These are phyloP conservation scores for Poecilia latipinna DNA, from an alignment of 2,113 vertebrate species.

Conservation along the genomic window DNA sequence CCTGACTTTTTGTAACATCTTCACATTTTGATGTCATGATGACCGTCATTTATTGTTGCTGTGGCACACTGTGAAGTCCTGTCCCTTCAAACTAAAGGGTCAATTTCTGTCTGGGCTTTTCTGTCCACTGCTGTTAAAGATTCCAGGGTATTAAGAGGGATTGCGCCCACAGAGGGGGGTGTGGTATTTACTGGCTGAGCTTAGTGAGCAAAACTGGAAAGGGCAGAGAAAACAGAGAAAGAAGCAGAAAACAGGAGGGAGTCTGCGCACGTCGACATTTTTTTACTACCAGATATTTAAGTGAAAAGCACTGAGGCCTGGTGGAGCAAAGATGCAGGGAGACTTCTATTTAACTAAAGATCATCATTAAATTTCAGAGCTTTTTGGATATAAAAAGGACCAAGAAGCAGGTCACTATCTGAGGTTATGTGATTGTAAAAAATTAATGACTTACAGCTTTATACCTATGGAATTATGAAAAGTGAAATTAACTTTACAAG, in stretches of 20 bases:
- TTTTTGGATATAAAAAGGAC: background rate
- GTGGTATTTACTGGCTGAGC: conserved; percentile 37
- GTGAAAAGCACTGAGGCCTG: background rate
- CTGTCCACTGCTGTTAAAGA: conserved; percentile 37
- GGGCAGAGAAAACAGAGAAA: conserved; percentile 32
- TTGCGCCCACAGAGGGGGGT: conserved; percentile 38
- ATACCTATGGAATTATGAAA: background rate
- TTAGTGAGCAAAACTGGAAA: conserved; percentile 39
- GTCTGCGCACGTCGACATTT: conserved; percentile 10
- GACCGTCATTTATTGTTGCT: conserved; percentile 17
- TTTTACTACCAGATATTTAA: background rate
- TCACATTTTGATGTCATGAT: conserved; percentile 14
- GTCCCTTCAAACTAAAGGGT: conserved; percentile 42
- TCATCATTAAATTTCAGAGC: background rate
- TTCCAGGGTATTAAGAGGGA: conserved; percentile 56
- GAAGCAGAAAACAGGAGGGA: conserved; percentile 1
- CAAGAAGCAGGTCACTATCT: background rate
- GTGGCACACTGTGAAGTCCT: conserved; percentile 27
- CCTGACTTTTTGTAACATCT: background rate
- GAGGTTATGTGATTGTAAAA: background rate
- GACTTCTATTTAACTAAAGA: background rate
- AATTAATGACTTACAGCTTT: background rate
- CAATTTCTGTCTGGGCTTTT: conserved; percentile 34
- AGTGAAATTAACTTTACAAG: background rate
- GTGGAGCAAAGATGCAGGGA: background rate